Evolutionary conservation across 2,888 invertebrate genomes (phyloP).

Genomic region (Hemistola chrysoprasaria): DNA sequence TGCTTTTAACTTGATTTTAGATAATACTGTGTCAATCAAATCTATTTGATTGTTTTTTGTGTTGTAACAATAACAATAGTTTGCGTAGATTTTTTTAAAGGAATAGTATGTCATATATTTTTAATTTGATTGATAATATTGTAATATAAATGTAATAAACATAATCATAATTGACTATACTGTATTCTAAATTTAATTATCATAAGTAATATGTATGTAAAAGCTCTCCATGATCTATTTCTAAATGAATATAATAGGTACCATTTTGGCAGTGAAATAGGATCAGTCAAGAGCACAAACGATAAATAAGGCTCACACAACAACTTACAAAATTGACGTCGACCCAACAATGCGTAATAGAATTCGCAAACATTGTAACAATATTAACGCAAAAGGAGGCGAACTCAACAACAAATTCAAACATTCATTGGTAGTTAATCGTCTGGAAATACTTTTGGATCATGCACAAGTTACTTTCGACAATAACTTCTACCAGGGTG

Average conservation of each 20-base stretch:
- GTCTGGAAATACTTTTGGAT: constrained; percentile 70
- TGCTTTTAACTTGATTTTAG: no score
- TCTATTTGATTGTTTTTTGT: no score
- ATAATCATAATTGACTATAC: no score
- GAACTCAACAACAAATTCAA: constrained; percentile 79
- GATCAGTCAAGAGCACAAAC: constrained; percentile 66
- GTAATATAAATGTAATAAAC: no score
- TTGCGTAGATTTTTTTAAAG: no score
- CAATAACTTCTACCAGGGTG: constrained; percentile 69
- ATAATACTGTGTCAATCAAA: no score
- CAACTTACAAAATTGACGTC: constrained; percentile 53
- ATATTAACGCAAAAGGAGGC: constrained; percentile 79
- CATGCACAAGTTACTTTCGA: constrained; percentile 65
- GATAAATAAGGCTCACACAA: constrained; percentile 61
- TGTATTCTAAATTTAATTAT: no score
- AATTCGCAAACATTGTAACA: constrained; percentile 79
- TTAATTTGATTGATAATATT: constrained; percentile 1
- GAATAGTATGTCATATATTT: neutral
- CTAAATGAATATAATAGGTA: constrained; percentile 13
- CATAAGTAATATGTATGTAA: no score
- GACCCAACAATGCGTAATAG: constrained; percentile 77
- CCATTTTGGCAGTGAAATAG: constrained; percentile 45
- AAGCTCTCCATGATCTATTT: constrained; percentile 5
- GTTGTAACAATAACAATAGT: no score
- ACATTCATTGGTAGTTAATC: constrained; percentile 76